Evolutionary conservation across 2,113 vertebrate genomes (phyloP), one percentile per base, ranked within the genome.

Genomic region (Ceyx margarethae): DNA sequence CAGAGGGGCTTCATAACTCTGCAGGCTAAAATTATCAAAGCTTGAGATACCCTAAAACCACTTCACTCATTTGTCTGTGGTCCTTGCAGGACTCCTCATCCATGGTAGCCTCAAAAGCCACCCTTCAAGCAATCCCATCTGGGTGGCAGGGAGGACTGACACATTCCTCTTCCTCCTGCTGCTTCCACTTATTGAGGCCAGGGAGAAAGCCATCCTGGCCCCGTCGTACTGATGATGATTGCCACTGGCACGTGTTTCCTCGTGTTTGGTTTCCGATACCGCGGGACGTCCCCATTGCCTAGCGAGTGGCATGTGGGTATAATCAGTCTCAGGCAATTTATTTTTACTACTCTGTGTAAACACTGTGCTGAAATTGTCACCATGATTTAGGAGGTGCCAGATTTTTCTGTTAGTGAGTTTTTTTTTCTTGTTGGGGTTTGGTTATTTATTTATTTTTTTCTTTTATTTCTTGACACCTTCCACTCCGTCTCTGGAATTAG

Each of bases 311-410:
- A 73, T 23, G 51, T 64, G 80, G 61, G 92, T 89, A 87, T 78
- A 91, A 94, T 83, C 94, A 94, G 75, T 73, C 84, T 89, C 90
- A 95, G 93, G 58, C 71, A 81, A 91, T 94, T 95, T 83, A n/a
- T 85, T 94, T 95, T 92, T 91, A 81, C 90, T 57, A 3, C 88
- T 18, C 7, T 5, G 28, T 50, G 21, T 85, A 94, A 97, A 94
- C 73, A 56, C 21, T 6, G n/a, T 48, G 69, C 80, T 92, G 78
- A 84, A 93, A 81, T 81, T 69, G 73, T 81, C 87, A 43, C 93
- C 5, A 25, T n/a, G 56, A 92, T 81, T 78, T 51, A 50, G 80
- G 58, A 50, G 66, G 66, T 54, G 85, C 10, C 33, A 64, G 73
- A 19, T 66, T 68, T 85, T 86, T 77, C 16, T 56, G 50, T 15